Base-by-base conservation (phyloP, 2,113 vertebrate genomes). In the Limnothrissa miodon region DNA sequence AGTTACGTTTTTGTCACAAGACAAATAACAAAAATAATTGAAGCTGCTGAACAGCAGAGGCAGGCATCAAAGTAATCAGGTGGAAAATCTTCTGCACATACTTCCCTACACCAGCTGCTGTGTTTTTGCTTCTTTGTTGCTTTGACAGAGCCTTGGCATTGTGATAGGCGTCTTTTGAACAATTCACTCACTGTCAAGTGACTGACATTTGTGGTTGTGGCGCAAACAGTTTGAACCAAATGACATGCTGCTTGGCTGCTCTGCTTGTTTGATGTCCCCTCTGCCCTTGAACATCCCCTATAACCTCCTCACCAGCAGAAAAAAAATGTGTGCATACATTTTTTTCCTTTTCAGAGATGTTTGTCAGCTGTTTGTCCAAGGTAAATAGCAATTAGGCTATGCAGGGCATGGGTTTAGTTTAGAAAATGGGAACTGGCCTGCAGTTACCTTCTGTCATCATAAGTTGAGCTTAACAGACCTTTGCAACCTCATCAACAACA, bases 151-250 rank as follows among this genome's bases (percentile, higher is more conserved):
- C 29, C 11, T 74, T 13, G 10, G 66, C 29, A 36, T 74, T 74
- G 66, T 36, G 66, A 74, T 5, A 42, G 66, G 1, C 59, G 9
- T 66, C 66, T 74, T 74, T 74, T 36, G 29, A 74, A 74, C 36
- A 33, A 74, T 74, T 74, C 66, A 74, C 66, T 74, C 66, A 74
- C 66, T 74, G 66, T 74, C 66, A 74, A 74, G 66, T 33, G 66
- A 33, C 66, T 74, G 66, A 74, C 66, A 74, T 74, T 74, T 74
- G 66, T 74, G 66, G 66, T 74, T 1, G 29, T 74, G 66, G 66
- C 13, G 13, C 25, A 39, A 74, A 74, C 66, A 74, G 29, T 74
- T 74, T 74, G 66, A 13, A 29, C 66, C 66, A 74, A 74, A 74
- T 74, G 66, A 74, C 29, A 33, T 39, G 66, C 59, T 33, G 6